Conservation (phyloP, 2,888 invertebrate genomes). For the Diloba caeruleocephala region DNA sequence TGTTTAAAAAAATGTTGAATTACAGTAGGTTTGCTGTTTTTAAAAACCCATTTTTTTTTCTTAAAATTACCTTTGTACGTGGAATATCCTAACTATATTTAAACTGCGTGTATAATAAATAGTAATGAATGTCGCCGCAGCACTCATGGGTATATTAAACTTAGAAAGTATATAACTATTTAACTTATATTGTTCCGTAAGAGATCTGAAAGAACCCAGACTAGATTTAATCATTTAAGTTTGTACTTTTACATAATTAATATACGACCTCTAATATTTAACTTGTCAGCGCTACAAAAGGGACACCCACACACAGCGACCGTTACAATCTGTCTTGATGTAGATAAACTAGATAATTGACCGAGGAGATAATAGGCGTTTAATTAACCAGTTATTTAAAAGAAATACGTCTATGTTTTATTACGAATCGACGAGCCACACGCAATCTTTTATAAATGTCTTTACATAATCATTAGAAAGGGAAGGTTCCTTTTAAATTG, state of each 20-base stretch:
- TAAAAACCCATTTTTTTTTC: too few relatives aligned
- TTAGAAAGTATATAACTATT: conserved; percentile 8
- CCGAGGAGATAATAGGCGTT: conserved; percentile 33
- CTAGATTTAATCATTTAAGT: conserved; percentile 14
- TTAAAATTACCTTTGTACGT: too few relatives aligned
- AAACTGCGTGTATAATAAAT: too few relatives aligned
- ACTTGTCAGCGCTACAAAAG: conserved; percentile 24
- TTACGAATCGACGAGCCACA: conserved; percentile 29
- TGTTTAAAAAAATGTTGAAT: too few relatives aligned
- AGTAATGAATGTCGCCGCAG: too few relatives aligned
- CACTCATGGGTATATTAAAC: too few relatives aligned
- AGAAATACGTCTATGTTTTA: conserved; percentile 6
- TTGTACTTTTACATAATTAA: conserved; percentile 40
- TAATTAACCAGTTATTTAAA: conserved; percentile 31
- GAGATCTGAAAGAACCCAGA: conserved; percentile 11
- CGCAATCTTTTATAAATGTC: background rate
- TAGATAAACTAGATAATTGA: conserved; percentile 41
- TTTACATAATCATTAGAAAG: too few relatives aligned
- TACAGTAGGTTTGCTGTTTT: too few relatives aligned
- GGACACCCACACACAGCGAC: conserved; percentile 34
- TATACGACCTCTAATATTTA: conserved; percentile 25
- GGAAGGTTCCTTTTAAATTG: too few relatives aligned
- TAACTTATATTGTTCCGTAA: background rate
- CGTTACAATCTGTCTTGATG: conserved; percentile 15
- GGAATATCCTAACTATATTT: too few relatives aligned